Base-by-base conservation (phyloP, 2,888 invertebrate species). In the Melangyna quadrimaculata region DNA sequence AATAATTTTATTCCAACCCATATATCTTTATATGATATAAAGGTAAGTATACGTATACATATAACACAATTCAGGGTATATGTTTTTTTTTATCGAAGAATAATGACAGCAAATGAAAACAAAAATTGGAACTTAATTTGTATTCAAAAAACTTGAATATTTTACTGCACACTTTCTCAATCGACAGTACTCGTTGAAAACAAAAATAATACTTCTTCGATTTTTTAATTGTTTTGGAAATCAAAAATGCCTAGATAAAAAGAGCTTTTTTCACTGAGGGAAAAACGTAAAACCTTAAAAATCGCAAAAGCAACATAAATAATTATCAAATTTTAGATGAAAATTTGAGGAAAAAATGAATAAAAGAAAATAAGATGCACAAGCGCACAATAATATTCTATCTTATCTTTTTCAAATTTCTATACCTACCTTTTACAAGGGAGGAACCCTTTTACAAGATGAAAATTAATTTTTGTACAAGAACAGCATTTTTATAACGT, bases 391-490 rank as follows among this genome's bases (percentile, higher is more conserved):
- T 48, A 5, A 10, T 45, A 19, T 19, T n/a, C n/a, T n/a, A 12
- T 19, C 19, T 48, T 5, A 17, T 45, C 37, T 59, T 32, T 71
- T 57, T 59, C 5, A 67, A 79, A 67, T 73, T 61, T 48, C 51
- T 29, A 69, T 45, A 17, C 40, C 24, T 57, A 51, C 10, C 10
- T 70, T 55, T 45, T 14, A 55, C 57, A 57, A 77, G 55, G n/a
- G n/a, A n/a, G n/a, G n/a, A n/a, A n/a, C 59, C 10, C 10, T 70
- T 55, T 45, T 14, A 55, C 57, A 57, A 77, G 55, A 40, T 75
- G 40, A 35, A 63, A 75, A 75, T 75, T 63, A 70, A 70, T 55
- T 74, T 19, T 61, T 75, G 45, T 75, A 61, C 35, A 55, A 63
- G 70, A 80, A 80, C 75, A 80, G 80, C 63, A 65, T 55, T 35